phyloP scores from a whole-genome alignment of 2,797 vertebrate species.

The Ambastaia sidthimunki region DNA sequence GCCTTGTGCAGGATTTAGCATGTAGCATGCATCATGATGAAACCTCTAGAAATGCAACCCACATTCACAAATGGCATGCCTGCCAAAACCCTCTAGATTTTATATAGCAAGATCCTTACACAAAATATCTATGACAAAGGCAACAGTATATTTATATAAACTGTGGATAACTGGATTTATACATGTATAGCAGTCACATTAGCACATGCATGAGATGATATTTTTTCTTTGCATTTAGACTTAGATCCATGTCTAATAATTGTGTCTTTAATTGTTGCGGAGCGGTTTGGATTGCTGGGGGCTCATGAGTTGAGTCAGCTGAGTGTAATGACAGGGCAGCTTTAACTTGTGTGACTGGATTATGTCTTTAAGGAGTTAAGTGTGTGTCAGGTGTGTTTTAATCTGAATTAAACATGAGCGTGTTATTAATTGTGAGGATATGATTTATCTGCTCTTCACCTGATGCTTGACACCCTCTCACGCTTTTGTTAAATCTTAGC shows the following conservation, averaged over 20 bases:
- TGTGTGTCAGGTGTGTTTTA: neutral
- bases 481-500: neutral
- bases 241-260: slow-evolving; percentile 23
- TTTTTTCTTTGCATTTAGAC: neutral
- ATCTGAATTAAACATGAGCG: slow-evolving; percentile 31
- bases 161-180: slow-evolving; percentile 17
- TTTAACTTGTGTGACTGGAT: slow-evolving; percentile 22
- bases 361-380: slow-evolving; percentile 5
- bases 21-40: slow-evolving; percentile 50
- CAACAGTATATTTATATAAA: slow-evolving; percentile 32
- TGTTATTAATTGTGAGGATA: slow-evolving; percentile 31
- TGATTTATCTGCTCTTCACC: slow-evolving; percentile 39
- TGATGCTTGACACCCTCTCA: neutral
- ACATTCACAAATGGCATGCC: slow-evolving; percentile 18
- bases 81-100: slow-evolving; percentile 36
- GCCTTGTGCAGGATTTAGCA: slow-evolving; percentile 14
- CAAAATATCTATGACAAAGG: neutral
- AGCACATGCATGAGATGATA: neutral
- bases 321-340: slow-evolving; percentile 18
- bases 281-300: slow-evolving; percentile 42
- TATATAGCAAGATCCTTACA: slow-evolving; percentile 4
- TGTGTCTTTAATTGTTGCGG: slow-evolving; percentile 38
- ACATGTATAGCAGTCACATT: neutral
- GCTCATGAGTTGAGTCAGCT: slow-evolving; percentile 13
- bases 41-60: slow-evolving; percentile 53